Percentiles rank a stretch among this genome's conserved stretches.
Conservation (phyloP, 2,888 invertebrate genomes). For the Coecobrya sp. region DNA sequence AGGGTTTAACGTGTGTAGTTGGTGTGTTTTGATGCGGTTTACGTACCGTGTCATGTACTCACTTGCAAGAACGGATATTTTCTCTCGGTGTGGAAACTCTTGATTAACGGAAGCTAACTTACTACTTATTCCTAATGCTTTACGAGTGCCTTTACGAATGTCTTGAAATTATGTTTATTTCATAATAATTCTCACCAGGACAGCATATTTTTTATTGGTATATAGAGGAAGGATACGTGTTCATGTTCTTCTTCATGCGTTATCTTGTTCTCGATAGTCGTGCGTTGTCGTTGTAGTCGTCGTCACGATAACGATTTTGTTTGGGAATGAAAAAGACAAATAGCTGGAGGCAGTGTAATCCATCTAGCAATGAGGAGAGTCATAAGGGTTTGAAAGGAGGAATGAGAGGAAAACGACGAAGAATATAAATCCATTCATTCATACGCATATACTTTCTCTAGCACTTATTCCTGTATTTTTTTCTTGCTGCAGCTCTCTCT, state of each 20-base stretch:
- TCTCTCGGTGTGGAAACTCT: background rate
- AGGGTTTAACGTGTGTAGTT: background rate
- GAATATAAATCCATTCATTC: constrained; percentile 28
- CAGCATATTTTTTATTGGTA: background rate
- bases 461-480: too few species aligned
- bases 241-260: background rate
- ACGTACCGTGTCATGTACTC: background rate
- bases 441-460: constrained; percentile 2
- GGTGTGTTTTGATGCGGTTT: background rate
- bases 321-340: constrained; percentile 3
- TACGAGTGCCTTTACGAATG: background rate
- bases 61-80: background rate
- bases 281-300: background rate
- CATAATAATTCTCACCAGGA: constrained; percentile 6
- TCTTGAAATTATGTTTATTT: background rate
- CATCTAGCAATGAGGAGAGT: background rate
- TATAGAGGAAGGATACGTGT: background rate
- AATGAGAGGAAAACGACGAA: background rate
- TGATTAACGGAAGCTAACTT: background rate
- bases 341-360: background rate
- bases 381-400: background rate
- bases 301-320: constrained; percentile 5
- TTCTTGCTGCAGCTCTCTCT: background rate
- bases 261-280: background rate
- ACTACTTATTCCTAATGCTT: background rate